phyloP scores from a whole-genome alignment of 30 jellyfish, hydroid and myxozoan genomes.

The Chironex yamaguchii region DNA sequence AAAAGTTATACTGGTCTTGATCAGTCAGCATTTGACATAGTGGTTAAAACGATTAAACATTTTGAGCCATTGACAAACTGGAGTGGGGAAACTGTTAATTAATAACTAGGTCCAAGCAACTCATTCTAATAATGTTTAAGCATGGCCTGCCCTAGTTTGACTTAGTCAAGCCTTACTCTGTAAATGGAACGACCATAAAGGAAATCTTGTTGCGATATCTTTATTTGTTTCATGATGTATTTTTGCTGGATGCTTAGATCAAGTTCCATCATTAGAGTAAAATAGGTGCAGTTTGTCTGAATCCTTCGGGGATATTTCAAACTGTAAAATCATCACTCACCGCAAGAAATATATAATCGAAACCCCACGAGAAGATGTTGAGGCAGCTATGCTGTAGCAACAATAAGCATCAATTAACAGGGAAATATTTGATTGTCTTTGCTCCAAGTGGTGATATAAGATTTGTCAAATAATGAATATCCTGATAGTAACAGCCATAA shows the following conservation, averaged over 20 bases:
- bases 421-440: too few species aligned
- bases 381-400: too few species aligned
- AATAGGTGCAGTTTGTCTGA: conserved; percentile 40
- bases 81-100: conserved; percentile 4
- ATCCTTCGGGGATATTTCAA: conserved; percentile 40
- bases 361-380: conserved; percentile 26
- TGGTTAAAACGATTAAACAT: neutral
- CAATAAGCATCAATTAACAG: too few species aligned
- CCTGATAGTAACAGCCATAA: too few species aligned
- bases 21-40: neutral
- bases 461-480: too few species aligned
- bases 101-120: conserved; percentile 2
- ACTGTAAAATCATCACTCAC: conserved; percentile 23
- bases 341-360: conserved; percentile 28
- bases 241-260: conserved; percentile 19
- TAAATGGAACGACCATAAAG: neutral
- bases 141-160: conserved; percentile 33
- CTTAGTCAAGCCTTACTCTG: conserved; percentile 1
- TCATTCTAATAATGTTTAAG: conserved; percentile 4
- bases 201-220: neutral
- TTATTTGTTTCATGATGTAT: conserved; percentile 2
- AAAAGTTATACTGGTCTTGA: conserved; percentile 20
- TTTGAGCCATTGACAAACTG: conserved; percentile 6
- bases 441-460: too few species aligned
- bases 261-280: conserved; percentile 20